These are phyloP conservation scores for Drosophila mojavensis DNA, from an alignment of 1,140 invertebrate species.

Conservation along the genomic window DNA sequence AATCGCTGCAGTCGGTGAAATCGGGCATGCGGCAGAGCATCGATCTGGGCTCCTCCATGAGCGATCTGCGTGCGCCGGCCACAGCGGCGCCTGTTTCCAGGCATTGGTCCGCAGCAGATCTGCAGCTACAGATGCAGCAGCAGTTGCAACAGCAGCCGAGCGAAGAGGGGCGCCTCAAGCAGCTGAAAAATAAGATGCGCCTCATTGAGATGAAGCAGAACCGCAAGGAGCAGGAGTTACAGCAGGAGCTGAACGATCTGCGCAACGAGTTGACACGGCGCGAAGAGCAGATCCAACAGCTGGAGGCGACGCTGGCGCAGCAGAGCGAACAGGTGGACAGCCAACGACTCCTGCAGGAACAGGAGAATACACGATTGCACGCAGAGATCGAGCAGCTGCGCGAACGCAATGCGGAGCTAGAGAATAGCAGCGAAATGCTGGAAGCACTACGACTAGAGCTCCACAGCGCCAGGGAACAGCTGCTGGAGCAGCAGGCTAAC, in stretches of 20 bases:
- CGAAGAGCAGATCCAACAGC: constrained; percentile 49
- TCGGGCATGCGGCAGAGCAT: constrained; percentile 37
- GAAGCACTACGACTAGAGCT: constrained; percentile 71
- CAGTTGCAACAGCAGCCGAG: neutral
- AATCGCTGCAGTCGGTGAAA: constrained; percentile 57
- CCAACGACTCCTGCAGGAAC: constrained; percentile 43
- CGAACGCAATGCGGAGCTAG: constrained; percentile 51
- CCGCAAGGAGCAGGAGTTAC: constrained; percentile 62
- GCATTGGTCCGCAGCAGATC: constrained; percentile 72
- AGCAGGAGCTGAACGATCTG: constrained; percentile 44
- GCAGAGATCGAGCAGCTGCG: constrained; percentile 37
- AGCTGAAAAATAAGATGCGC: constrained; percentile 67
- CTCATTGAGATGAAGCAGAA: constrained; percentile 61
- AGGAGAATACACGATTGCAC: constrained; percentile 49
- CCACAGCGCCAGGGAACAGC: constrained; percentile 74
- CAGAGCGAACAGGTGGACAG: constrained; percentile 29
- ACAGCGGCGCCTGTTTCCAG: constrained; percentile 54
- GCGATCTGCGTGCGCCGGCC: constrained; percentile 58
- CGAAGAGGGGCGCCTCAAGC: constrained; percentile 58
- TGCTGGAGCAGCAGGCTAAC: constrained; percentile 91
- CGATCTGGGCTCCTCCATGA: constrained; percentile 81
- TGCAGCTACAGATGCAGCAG: constrained; percentile 45
- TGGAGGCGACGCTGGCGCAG: constrained; percentile 43
- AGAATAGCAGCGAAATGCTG: constrained; percentile 56
- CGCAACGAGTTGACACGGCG: constrained; percentile 49